Percentiles rank a stretch among this genome's conserved stretches.
Evolutionary conservation across 1,140 invertebrate genomes (phyloP).

Genomic region (Eurosta solidaginis): DNA sequence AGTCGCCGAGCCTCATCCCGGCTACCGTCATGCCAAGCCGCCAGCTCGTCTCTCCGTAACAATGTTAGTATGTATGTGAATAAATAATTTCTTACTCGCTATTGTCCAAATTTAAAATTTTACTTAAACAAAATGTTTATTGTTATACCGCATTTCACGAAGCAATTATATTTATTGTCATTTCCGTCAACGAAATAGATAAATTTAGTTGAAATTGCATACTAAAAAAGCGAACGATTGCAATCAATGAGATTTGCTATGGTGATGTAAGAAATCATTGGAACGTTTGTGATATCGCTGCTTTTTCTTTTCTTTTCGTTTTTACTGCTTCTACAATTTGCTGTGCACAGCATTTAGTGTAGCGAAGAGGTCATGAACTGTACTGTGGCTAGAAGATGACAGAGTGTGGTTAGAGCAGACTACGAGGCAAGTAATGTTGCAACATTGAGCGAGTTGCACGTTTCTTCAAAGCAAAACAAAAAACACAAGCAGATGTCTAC

Average conservation of each 20-base stretch:
- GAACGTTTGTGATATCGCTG: neutral
- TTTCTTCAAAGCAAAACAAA: neutral
- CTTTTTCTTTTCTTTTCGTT: neutral
- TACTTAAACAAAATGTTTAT: too few species aligned
- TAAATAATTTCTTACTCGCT: too few species aligned
- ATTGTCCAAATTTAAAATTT: too few species aligned
- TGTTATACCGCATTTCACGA: neutral
- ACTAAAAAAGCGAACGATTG: neutral
- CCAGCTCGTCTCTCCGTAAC: too few species aligned
- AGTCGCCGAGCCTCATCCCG: too few species aligned
- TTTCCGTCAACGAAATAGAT: conserved; percentile 7
- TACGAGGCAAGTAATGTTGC: neutral
- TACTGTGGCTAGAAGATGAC: neutral
- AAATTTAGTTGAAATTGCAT: conserved; percentile 1
- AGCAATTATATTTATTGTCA: conserved; percentile 25
- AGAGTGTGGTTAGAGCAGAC: neutral
- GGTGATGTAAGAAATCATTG: conserved; percentile 24
- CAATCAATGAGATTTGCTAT: conserved; percentile 2
- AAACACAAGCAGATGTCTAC: neutral
- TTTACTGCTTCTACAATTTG: neutral
- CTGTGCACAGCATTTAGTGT: neutral
- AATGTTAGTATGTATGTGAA: too few species aligned
- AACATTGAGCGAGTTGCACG: conserved; percentile 2
- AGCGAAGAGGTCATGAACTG: conserved; percentile 12
- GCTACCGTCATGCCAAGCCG: too few species aligned